A percentile compares a stretch with the other conserved stretches of the same genome.
phyloP scores from a whole-genome alignment of 2,888 invertebrate genomes.

The Cosmopolites sordidus region DNA sequence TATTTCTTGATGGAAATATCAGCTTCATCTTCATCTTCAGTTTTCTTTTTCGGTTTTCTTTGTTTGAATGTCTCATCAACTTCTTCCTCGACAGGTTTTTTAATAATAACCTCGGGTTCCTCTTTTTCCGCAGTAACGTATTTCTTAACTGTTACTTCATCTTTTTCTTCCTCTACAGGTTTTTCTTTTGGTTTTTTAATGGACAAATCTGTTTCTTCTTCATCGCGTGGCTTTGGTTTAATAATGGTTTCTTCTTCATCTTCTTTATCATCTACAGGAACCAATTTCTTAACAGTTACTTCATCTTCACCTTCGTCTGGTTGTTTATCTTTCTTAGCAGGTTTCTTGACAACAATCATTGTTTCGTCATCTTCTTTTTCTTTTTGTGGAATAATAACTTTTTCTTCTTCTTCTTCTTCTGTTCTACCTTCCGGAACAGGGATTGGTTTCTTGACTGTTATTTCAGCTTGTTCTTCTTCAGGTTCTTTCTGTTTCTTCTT shows the following conservation, averaged over 20 bases:
- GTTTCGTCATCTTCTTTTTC: constrained; percentile 47
- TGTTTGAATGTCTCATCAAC: constrained; percentile 33
- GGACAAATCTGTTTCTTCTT: constrained; percentile 29
- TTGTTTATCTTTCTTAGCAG: constrained; percentile 38
- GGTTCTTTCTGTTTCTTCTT: constrained; percentile 33
- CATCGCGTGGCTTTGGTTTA: constrained; percentile 38
- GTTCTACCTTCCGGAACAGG: constrained; percentile 55
- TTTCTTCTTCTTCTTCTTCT: constrained; percentile 56
- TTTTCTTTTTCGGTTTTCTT: constrained; percentile 3
- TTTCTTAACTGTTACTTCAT: constrained; percentile 26
- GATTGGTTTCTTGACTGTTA: constrained; percentile 34
- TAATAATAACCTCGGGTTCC: constrained; percentile 10
- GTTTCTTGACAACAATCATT: not conserved
- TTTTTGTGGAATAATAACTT: constrained; percentile 35
- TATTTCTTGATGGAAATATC: constrained; percentile 38
- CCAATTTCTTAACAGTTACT: constrained; percentile 40
- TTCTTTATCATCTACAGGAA: constrained; percentile 17
- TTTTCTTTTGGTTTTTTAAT: constrained; percentile 11
- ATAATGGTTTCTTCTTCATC: constrained; percentile 41
- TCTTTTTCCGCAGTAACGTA: constrained; percentile 32
- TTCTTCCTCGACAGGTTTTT: constrained; percentile 31
- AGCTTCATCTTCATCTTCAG: constrained; percentile 26
- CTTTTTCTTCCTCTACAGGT: constrained; percentile 34
- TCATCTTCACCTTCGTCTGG: constrained; percentile 27
- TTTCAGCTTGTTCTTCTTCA: constrained; percentile 37